These are phyloP conservation scores for Meliscaeva auricollis DNA, from an alignment of 2,888 invertebrate genomes.

Conservation along the genomic window DNA sequence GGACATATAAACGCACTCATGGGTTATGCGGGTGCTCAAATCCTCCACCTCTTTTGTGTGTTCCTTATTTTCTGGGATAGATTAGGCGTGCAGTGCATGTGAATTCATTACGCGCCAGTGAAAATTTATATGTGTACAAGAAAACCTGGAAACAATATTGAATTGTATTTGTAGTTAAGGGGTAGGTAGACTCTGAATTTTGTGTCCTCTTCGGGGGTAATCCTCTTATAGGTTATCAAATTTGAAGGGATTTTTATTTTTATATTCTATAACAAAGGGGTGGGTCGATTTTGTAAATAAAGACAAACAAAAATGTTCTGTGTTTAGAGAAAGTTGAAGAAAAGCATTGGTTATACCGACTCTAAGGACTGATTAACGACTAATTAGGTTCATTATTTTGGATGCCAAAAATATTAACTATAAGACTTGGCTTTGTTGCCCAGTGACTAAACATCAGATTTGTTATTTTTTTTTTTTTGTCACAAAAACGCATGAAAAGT, in stretches of 20 bases:
- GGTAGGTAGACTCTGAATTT: constrained; percentile 49
- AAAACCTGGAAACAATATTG: constrained; percentile 53
- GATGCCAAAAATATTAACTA: no score
- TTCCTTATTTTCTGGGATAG: constrained; percentile 42
- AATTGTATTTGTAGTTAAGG: constrained; percentile 26
- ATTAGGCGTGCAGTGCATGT: constrained; percentile 50
- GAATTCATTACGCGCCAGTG: constrained; percentile 63
- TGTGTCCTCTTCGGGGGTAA: constrained; percentile 43
- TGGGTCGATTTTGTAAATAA: constrained; percentile 20
- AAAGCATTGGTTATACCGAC: neutral
- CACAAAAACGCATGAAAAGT: no score
- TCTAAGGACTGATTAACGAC: constrained; percentile 7
- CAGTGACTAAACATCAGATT: neutral
- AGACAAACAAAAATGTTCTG: neutral
- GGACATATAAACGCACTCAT: constrained; percentile 50
- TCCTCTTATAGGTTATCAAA: constrained; percentile 69
- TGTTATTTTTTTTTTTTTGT: no score
- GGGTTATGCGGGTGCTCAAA: constrained; percentile 69
- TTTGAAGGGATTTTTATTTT: constrained; percentile 55
- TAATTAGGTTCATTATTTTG: constrained; percentile 23
- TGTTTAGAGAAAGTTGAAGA: neutral
- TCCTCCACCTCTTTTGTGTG: constrained; percentile 45
- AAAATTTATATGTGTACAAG: constrained; percentile 16
- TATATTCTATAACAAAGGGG: constrained; percentile 6
- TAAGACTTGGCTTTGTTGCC: neutral